Evolutionary conservation across 2,888 invertebrate genomes (phyloP), one percentile per base, ranked within the genome.

Genomic region (Torymus tubicola): DNA sequence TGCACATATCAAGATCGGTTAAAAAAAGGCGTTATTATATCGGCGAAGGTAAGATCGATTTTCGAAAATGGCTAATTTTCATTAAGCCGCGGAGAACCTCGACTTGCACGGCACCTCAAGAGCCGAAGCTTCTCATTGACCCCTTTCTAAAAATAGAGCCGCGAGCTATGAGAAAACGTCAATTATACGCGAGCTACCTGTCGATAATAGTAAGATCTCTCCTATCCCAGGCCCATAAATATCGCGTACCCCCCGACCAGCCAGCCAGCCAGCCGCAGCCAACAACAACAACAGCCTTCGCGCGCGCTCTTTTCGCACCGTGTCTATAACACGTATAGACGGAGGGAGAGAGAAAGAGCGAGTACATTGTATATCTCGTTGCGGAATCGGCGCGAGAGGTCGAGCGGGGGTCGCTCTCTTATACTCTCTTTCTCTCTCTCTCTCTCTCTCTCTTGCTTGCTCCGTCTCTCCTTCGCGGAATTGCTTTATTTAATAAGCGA

Each of bases 401-500:
- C 83, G 82, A 82, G 31, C 31, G 31, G 31, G 85, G 87, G 84
- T 83, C 86, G 85, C 31, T 31, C 31, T 31, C 31, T 78, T 84
- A n/a, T n/a, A n/a, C n/a, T n/a, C n/a, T n/a, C n/a, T n/a, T n/a
- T n/a, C n/a, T n/a, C n/a, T n/a, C n/a, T n/a, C n/a, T n/a, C n/a
- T n/a, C n/a, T n/a, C n/a, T n/a, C n/a, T 87, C 86, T 88, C 86
- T 85, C 79, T 83, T 68, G 82, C 31, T 31, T 8, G 31, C 31
- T 31, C 31, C 87, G 86, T 88, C 86, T 85, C 79, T 83, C 69
- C 82, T 86, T 86, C 86, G 86, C 85, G 85, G 87, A 88, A 89
- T 89, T 88, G 88, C 88, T 89, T 89, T 88, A 89, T 89, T 89
- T 88, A 89, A 89, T 88, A 89, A 89, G 86, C 86, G 55, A 42